Base-by-base conservation (phyloP, 2,888 invertebrate genomes). In the Cephus pulcher region DNA sequence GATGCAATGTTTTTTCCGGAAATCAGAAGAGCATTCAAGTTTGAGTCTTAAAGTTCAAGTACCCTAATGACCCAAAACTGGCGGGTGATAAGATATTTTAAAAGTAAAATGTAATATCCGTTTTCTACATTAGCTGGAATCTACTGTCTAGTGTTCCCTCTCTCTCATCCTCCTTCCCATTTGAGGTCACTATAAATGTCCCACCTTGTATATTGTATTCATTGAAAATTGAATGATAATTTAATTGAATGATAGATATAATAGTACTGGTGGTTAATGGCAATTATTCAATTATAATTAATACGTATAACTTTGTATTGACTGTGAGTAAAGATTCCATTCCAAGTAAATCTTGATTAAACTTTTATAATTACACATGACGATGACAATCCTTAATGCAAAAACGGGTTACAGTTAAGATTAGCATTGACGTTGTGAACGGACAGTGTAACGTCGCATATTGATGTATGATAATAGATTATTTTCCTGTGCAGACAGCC, bases 391-490 rank as follows among this genome's bases (percentile, higher is more conserved):
- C 12, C 75, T 34, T 70, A 74, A 37, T 35, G 70, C 70, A 56
- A 70, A 78, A 70, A 70, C 71, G 71, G 56, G 71, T 75, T 69
- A 69, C 34, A 78, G 70, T 78, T 78, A 75, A 32, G 30, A 78
- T 74, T 70, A 35, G 69, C 77, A 77, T 75, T 77, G 74, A 75
- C 12, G 69, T 30, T 23, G 56, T 37, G 68, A 34, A 71, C 73
- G 34, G 37, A n/a, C 71, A 23, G 73, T 32, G 74, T 40, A 32
- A 75, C 35, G 69, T 23, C 15, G 77, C 40, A 75, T 77, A 69
- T 30, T 35, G 68, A 78, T 34, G 35, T 78, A 78, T 78, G 78
- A 34, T 70, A 75, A 78, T 78, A 34, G n/a, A 70, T 12, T 23
- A 71, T 32, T 33, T 71, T 32, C 23, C 23, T 15, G 9, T 56